A percentile compares a stretch with the other conserved stretches of the same genome.
These are phyloP conservation scores for Branchinecta sandiegonensis DNA, from an alignment of 2,888 invertebrate genomes.

Conservation along the genomic window DNA sequence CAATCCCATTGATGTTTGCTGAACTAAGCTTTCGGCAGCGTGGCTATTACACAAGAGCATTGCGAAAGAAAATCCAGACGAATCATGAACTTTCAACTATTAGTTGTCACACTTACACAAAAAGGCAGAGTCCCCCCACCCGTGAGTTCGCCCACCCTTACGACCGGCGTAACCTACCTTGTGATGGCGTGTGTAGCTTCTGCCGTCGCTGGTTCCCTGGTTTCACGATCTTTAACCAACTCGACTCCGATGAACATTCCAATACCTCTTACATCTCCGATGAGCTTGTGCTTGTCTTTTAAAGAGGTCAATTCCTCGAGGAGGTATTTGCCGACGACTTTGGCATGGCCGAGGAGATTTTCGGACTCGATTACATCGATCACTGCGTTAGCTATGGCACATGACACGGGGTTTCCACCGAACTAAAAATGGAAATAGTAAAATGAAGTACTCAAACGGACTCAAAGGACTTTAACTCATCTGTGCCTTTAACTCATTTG, in stretches of 20 bases:
- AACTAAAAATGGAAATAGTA: constrained; percentile 45
- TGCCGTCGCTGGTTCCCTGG: constrained; percentile 64
- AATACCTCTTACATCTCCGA: constrained; percentile 76
- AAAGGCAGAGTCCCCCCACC: no score
- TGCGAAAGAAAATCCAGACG: no score
- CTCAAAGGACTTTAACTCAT: no score
- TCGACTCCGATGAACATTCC: constrained; percentile 94
- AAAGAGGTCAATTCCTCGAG: constrained; percentile 47
- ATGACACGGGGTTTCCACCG: constrained; percentile 97
- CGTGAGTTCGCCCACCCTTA: no score
- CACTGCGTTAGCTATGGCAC: constrained; percentile 88
- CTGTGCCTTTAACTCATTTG: no score
- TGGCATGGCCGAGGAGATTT: constrained; percentile 64
- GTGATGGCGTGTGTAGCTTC: constrained; percentile 61
- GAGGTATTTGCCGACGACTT: constrained; percentile 64
- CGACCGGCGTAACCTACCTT: constrained; percentile 36
- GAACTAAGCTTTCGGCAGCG: no score
- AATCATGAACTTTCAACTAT: no score
- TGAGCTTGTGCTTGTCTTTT: constrained; percentile 54
- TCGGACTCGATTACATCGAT: constrained; percentile 84
- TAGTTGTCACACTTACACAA: no score
- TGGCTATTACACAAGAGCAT: no score
- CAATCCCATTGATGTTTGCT: no score
- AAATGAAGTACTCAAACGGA: no score
- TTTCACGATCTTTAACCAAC: constrained; percentile 59